Evolutionary conservation across 2,888 invertebrate species (phyloP), one percentile per base, ranked within the genome.

Genomic region (Xylota segnis): DNA sequence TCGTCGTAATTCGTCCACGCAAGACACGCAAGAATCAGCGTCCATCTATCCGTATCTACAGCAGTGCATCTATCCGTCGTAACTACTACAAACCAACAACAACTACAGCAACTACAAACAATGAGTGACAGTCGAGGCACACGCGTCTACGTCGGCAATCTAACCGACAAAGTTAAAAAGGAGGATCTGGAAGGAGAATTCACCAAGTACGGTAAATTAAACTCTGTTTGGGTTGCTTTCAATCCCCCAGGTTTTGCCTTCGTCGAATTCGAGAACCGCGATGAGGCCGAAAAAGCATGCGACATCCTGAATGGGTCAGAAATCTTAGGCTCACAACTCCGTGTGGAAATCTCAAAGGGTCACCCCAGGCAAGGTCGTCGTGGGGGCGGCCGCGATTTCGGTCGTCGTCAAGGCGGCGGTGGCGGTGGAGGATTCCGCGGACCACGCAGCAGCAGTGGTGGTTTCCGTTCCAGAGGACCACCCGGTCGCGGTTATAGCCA

Each of bases 241-340:
- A 97, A 98, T 93, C 98, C 98, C 89, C 97, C 97, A 89, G 97
- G 98, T 90, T 98, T 98, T 93, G 98, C 97, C 88, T 98, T 98
- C 94, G 96, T 98, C 92, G 97, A 98, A 93, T 98, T 97, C 93
- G 95, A 96, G 92, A 96, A 96, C 93, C 95, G 95, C 92, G 95
- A 96, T 91, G 97, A 98, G 93, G 98, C 98, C 45, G 97, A 97
- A 92, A 95, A 96, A 90, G 98, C 98, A 87, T 97, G 97, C 93
- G 92, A 92, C 88, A 96, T 95, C 90, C 94, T 98, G 93, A 97
- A 98, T 90, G 97, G 97, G 87, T 95, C 96, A 88, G 97, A 97
- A 92, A 95, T 97, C 91, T 94, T 97, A 93, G 97, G 97, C 89
- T 96, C 96, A 89, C 97, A 97, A 90, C 93, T 98, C 88, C 94